Evolutionary conservation across 2,888 invertebrate genomes (phyloP).

Genomic region (Eupithecia dodoneata): DNA sequence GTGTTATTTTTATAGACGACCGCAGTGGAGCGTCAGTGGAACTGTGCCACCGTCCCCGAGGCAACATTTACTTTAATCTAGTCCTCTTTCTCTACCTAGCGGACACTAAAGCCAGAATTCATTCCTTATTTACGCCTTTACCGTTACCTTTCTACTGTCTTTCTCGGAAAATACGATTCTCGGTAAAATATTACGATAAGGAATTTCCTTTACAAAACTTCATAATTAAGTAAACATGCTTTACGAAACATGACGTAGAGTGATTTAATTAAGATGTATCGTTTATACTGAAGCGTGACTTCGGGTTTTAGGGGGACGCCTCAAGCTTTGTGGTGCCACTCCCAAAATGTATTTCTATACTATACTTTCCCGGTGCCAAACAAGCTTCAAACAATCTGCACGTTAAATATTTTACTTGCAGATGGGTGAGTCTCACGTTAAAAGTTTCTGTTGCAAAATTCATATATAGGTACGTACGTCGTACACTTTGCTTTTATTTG

Average conservation of each 20-base stretch:
- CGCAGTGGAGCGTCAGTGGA: conserved; percentile 42
- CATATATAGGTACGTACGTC: background rate
- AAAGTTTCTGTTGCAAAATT: background rate
- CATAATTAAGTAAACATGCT: conserved; percentile 74
- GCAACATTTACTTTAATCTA: conserved; percentile 62
- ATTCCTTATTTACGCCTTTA: conserved; percentile 58
- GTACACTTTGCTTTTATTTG: background rate
- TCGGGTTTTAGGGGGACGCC: conserved; percentile 38
- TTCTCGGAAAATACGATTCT: background rate
- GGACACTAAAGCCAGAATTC: conserved; percentile 52
- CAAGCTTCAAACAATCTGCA: background rate
- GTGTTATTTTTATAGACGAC: conserved; percentile 53
- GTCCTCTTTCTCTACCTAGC: conserved; percentile 50
- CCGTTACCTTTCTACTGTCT: conserved; percentile 16
- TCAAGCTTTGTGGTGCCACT: conserved; percentile 4
- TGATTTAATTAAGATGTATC: conserved; percentile 79
- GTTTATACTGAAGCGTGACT: conserved; percentile 74
- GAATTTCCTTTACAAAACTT: conserved; percentile 55
- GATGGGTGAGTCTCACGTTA: background rate
- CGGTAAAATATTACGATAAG: conserved; percentile 46
- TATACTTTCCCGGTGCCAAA: background rate
- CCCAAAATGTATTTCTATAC: background rate
- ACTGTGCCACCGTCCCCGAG: conserved; percentile 49
- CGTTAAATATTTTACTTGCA: background rate
- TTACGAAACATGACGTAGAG: conserved; percentile 60